phyloP scores from a whole-genome alignment of 2,888 invertebrate species.

The Nomada ferruginata region DNA sequence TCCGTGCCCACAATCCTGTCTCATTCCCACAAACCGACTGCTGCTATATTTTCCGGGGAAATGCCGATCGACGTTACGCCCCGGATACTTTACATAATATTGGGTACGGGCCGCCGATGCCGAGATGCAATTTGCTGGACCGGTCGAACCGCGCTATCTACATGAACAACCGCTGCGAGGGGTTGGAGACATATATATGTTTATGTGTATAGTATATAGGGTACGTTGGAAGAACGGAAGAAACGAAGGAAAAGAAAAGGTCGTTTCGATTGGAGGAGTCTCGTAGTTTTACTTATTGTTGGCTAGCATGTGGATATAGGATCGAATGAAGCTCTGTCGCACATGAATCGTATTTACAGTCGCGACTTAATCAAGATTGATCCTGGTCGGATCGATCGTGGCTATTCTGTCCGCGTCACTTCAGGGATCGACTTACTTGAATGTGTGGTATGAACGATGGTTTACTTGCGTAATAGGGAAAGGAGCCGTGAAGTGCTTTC shows the following conservation, averaged over 20 bases:
- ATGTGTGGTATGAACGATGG: not conserved
- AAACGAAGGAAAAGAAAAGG: not conserved
- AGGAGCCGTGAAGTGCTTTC: not conserved
- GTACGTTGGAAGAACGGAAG: not conserved
- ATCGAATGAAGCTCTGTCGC: slow-evolving; percentile 24
- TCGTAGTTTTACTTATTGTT: not conserved
- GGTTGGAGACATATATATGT: not conserved
- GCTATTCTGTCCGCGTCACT: not conserved
- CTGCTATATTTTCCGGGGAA: slow-evolving; percentile 63
- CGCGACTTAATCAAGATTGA: slow-evolving; percentile 54
- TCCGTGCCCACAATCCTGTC: slow-evolving; percentile 64
- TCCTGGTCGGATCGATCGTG: slow-evolving; percentile 49
- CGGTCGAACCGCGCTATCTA: slow-evolving; percentile 24
- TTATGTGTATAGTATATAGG: not conserved
- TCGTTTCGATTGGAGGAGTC: not conserved
- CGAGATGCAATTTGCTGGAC: slow-evolving; percentile 53
- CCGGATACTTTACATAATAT: slow-evolving; percentile 67
- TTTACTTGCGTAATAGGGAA: not conserved
- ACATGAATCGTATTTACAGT: slow-evolving; percentile 30
- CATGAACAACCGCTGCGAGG: slow-evolving; percentile 4
- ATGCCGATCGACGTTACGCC: slow-evolving; percentile 67
- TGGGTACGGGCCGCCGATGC: slow-evolving; percentile 42
- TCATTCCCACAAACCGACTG: slow-evolving; percentile 56
- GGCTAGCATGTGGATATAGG: not conserved
- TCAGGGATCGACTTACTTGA: not conserved